Percentiles rank a stretch among this genome's conserved stretches.
phyloP scores from a whole-genome alignment of 2,113 vertebrate species.

The Pteronura brasiliensis region DNA sequence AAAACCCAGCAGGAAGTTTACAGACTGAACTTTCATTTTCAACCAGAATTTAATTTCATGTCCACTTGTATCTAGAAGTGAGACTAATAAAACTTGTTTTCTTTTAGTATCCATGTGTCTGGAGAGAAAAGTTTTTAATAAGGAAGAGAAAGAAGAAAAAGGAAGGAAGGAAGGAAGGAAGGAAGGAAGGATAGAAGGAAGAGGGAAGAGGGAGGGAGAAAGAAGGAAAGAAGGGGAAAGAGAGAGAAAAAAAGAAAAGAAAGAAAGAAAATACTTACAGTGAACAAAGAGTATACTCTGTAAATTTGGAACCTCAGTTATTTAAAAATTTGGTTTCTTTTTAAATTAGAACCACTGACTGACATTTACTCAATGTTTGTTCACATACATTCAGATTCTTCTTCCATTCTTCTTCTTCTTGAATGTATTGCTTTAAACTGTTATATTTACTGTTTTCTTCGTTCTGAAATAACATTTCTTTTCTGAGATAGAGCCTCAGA shows the following conservation, averaged over 20 bases:
- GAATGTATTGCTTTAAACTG: background rate
- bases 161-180: too few relatives aligned
- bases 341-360: background rate
- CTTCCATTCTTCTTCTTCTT: background rate
- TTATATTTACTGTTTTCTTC: background rate
- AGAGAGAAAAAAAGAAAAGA: accelerated
- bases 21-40: background rate
- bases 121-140: too few relatives aligned
- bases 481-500: background rate
- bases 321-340: background rate
- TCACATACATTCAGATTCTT: background rate
- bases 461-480: background rate
- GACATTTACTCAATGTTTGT: background rate
- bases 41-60: background rate
- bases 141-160: too few relatives aligned
- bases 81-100: background rate
- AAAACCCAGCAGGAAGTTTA: background rate
- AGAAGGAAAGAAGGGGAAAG: accelerated
- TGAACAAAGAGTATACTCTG: background rate
- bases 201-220: background rate
- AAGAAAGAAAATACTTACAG: accelerated
- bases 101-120: background rate
- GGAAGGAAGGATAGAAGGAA: accelerated
- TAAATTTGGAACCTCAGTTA: background rate
- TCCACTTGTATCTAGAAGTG: background rate